Conservation (phyloP, 2,113 vertebrate species). For the Pungitius pungitius region DNA sequence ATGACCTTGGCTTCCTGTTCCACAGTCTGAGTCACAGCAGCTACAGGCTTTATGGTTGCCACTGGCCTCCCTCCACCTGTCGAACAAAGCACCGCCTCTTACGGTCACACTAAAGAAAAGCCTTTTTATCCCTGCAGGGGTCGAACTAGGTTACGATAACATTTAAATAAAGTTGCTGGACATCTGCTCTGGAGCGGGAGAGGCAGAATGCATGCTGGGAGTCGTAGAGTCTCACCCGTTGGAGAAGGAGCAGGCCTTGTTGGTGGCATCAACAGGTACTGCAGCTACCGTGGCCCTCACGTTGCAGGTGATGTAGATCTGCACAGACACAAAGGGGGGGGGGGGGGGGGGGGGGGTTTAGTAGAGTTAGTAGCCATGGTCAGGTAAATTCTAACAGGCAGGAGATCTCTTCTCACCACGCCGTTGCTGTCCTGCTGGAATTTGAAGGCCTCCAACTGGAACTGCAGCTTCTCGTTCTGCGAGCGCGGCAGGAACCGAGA, state of each 20-base stretch:
- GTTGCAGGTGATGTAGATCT: conserved; percentile 71
- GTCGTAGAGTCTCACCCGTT: conserved; percentile 48
- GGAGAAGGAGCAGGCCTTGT: conserved; percentile 72
- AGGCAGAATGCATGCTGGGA: conserved; percentile 14
- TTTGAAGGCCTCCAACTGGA: conserved; percentile 70
- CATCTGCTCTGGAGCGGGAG: too few relatives aligned
- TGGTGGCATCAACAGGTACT: conserved; percentile 11
- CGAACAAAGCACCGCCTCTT: neutral
- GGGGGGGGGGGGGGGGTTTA: neutral
- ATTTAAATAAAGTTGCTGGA: too few relatives aligned
- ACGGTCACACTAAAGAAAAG: neutral
- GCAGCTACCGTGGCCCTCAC: conserved; percentile 48
- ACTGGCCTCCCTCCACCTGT: conserved; percentile 61
- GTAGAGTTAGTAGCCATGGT: neutral
- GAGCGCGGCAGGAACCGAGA: conserved; percentile 61
- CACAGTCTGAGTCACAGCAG: conserved; percentile 62
- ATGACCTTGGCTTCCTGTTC: neutral
- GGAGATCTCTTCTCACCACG: conserved; percentile 36
- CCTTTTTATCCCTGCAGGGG: neutral
- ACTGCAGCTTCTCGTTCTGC: conserved; percentile 49
- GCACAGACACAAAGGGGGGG: neutral
- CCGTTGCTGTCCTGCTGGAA: conserved; percentile 55
- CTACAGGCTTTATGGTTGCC: conserved; percentile 43
- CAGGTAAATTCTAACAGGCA: neutral
- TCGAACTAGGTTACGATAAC: too few relatives aligned